phyloP scores from a whole-genome alignment of 2,888 invertebrate genomes.

The Microplitis manilae region DNA sequence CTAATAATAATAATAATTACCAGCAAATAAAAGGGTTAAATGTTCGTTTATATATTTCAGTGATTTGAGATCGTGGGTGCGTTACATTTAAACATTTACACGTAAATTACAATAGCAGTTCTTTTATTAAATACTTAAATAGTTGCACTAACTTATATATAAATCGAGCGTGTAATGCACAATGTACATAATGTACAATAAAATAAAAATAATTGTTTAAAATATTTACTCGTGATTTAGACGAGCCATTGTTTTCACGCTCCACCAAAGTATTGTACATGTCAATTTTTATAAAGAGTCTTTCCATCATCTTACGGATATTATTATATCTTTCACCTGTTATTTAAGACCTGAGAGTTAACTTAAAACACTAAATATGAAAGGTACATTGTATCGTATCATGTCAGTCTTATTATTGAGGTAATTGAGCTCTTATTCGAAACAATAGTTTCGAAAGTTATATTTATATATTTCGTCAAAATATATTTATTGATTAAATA shows the following conservation, averaged over 20 bases:
- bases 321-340: conserved; percentile 6
- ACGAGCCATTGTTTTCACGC: conserved; percentile 29
- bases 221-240: conserved; percentile 20
- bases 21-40: not conserved
- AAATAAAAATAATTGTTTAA: conserved; percentile 3
- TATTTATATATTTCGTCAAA: not conserved
- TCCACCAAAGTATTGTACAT: conserved; percentile 23
- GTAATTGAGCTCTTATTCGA: not conserved
- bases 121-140: conserved; percentile 46
- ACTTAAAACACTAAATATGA: conserved; percentile 19
- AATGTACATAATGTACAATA: conserved; percentile 2
- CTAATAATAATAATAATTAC: not conserved
- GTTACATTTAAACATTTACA: conserved; percentile 32
- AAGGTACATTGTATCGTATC: conserved; percentile 4
- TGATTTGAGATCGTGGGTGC: conserved; percentile 5
- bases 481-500: not conserved
- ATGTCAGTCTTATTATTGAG: conserved; percentile 9
- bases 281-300: conserved; percentile 31
- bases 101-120: conserved; percentile 45
- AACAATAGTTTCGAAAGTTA: not conserved
- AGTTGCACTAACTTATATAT: conserved; percentile 39
- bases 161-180: conserved; percentile 27
- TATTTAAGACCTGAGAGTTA: conserved; percentile 4
- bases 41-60: not conserved
- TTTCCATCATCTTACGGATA: conserved; percentile 15